Conservation (phyloP, 2,888 invertebrate species). For the Diarsia brunnea region DNA sequence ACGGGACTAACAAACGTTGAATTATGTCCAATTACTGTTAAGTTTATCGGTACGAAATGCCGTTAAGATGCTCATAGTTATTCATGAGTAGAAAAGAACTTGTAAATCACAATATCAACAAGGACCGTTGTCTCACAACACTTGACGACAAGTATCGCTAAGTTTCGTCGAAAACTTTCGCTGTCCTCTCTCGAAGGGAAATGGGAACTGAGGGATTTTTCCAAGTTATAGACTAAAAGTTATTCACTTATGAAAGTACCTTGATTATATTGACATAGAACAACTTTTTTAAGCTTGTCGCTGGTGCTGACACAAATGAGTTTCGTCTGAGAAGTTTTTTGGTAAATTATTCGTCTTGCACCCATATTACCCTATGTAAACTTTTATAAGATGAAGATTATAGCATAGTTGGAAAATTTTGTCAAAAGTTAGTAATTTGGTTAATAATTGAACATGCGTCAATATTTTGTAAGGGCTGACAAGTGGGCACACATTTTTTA, state of each 20-base stretch:
- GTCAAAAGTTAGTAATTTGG: neutral
- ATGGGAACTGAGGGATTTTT: conserved; percentile 22
- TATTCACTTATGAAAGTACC: conserved; percentile 52
- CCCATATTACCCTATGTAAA: neutral
- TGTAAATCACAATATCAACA: conserved; percentile 43
- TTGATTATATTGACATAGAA: conserved; percentile 49
- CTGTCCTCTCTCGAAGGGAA: conserved; percentile 7
- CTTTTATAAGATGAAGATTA: neutral
- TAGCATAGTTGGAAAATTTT: neutral
- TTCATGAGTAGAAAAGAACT: conserved; percentile 14
- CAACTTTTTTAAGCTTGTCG: conserved; percentile 23
- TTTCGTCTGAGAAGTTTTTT: conserved; percentile 39
- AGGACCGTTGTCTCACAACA: conserved; percentile 35
- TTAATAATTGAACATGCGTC: neutral
- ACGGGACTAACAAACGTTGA: conserved; percentile 25
- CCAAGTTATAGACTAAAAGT: conserved; percentile 38
- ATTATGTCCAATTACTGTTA: conserved; percentile 13
- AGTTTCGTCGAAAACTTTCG: conserved; percentile 41
- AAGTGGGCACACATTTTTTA: neutral
- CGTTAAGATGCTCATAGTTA: conserved; percentile 11
- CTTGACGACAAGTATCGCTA: conserved; percentile 35
- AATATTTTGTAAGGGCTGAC: neutral
- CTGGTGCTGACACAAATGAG: conserved; percentile 25
- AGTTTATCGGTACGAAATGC: conserved; percentile 1
- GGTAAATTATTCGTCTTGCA: conserved; percentile 6